Base-by-base conservation (phyloP, 2,888 invertebrate species). In the Drosophila prostipennis region DNA sequence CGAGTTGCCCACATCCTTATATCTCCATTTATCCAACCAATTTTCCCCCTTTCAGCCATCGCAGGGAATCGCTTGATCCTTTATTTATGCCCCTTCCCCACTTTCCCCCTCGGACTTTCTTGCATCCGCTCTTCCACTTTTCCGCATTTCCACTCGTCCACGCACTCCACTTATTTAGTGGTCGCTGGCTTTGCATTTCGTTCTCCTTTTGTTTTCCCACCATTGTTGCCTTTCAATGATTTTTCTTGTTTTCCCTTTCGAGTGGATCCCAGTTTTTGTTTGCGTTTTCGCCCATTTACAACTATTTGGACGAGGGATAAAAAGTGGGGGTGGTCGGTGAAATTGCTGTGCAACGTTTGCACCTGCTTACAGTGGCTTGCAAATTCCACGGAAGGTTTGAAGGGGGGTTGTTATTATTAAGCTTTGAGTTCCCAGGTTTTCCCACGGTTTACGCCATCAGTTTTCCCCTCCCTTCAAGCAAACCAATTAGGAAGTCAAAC, bases 251-350 rank as follows among this genome's bases (percentile, higher is more conserved):
- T 58, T 58, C 29, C 58, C 58, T 40, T 63, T 46, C 49, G 39
- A 52, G 45, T 46, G 39, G 6, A 40, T 63, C 39, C 34, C 61
- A 37, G 49, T 54, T 70, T 68, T 85, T 63, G 46, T 80, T 61
- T 58, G 69, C 40, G 63, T 53, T 78, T 78, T 64, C 67, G 60
- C 67, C 76, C 72, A 76, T 84, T 78, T 79, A 70, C 82, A 78
- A 78, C 79, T 79, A 78, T 79, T 78, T 69, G 63, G 34, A 40
- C 23, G 34, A n/a, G 64, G 52, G 16, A 36, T 51, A 63, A 34
- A 52, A 36, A 29, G 11, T 23, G 70, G 49, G 6, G 61, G 13
- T 14, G 0, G 29, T 29, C n/a, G 51, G 19, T 56, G 58, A 40
- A 60, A 60, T 60, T 45, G 36, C 59, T 45, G 29, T 29, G 60